These are phyloP conservation scores for Neuroterus valhalla DNA, from an alignment of 1,140 invertebrate species.

Conservation along the genomic window DNA sequence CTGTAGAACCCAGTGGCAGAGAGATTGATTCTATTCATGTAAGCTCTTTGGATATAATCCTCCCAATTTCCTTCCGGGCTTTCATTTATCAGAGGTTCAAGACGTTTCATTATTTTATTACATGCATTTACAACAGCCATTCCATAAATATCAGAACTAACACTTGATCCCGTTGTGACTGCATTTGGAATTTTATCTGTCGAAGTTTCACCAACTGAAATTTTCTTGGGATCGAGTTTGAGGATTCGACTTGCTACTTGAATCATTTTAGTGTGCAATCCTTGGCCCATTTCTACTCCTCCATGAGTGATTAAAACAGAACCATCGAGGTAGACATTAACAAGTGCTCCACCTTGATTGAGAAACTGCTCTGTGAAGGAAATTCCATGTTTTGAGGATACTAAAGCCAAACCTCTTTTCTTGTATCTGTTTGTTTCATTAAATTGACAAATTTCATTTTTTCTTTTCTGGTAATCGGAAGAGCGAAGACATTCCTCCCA, in stretches of 20 bases:
- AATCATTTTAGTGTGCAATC: constrained; percentile 95
- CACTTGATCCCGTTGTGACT: constrained; percentile 92
- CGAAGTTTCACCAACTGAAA: constrained; percentile 91
- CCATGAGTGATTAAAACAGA: constrained; percentile 92
- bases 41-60: constrained; percentile 89
- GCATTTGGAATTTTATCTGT: constrained; percentile 97
- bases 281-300: constrained; percentile 97
- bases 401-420: constrained; percentile 89
- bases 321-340: constrained; percentile 93
- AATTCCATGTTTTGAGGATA: constrained; percentile 93
- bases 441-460: constrained; percentile 79
- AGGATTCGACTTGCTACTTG: constrained; percentile 87
- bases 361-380: constrained; percentile 86
- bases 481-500: constrained; percentile 87
- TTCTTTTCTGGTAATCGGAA: constrained; percentile 81
- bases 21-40: constrained; percentile 85
- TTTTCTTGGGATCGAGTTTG: constrained; percentile 83
- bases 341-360: constrained; percentile 93
- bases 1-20: constrained; percentile 91
- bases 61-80: constrained; percentile 89
- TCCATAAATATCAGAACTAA: constrained; percentile 94
- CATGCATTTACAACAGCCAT: constrained; percentile 95
- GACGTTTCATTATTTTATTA: constrained; percentile 82
- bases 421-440: constrained; percentile 90
- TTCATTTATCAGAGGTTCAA: constrained; percentile 85